phyloP scores from a whole-genome alignment of 1,140 invertebrate genomes.

The Heliothis virescens region DNA sequence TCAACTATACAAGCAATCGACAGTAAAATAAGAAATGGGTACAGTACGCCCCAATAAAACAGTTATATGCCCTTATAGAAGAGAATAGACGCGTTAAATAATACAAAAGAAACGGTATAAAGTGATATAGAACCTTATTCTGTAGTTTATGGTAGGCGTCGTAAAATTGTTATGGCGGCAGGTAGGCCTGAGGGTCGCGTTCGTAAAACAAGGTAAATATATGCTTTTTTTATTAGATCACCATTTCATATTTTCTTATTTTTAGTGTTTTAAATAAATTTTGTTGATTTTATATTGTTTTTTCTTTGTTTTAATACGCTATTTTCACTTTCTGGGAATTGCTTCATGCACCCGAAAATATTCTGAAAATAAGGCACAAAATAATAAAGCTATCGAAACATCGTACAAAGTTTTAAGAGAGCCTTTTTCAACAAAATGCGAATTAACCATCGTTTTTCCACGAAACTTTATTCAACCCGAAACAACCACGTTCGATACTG shows the following conservation, averaged over 20 bases:
- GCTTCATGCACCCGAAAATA: no score
- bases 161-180: constrained; percentile 48
- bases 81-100: constrained; percentile 51
- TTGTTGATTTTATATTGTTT: not conserved
- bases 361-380: no score
- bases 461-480: no score
- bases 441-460: no score
- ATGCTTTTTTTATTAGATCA: constrained; percentile 54
- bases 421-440: no score
- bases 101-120: constrained; percentile 54
- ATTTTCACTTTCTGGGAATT: not conserved
- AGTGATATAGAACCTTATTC: constrained; percentile 48
- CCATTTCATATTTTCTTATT: constrained; percentile 48
- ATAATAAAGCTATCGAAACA: no score
- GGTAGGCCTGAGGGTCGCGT: constrained; percentile 48
- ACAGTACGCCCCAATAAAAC: constrained; percentile 18
- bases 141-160: constrained; percentile 38
- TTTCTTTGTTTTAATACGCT: not conserved
- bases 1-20: constrained; percentile 20
- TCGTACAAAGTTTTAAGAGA: no score
- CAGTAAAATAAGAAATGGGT: constrained; percentile 21
- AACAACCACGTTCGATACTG: no score
- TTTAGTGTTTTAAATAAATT: constrained; percentile 33
- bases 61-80: constrained; percentile 3
- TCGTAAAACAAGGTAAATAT: constrained; percentile 55